phyloP scores from a whole-genome alignment of 1,140 invertebrate species.

The Mya arenaria region DNA sequence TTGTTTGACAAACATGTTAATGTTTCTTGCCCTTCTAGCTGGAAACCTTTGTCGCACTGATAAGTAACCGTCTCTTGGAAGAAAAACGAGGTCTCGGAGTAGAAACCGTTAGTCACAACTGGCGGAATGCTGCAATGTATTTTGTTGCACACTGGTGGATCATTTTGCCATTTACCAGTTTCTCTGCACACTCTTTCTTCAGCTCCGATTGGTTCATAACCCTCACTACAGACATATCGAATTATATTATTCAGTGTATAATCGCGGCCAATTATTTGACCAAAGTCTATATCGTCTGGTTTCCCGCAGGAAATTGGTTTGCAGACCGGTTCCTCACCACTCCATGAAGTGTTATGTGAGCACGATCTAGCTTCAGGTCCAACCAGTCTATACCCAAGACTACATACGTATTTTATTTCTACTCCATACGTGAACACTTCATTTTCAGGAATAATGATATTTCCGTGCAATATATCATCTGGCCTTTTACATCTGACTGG shows the following conservation, averaged over 20 bases:
- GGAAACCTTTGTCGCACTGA: constrained; percentile 89
- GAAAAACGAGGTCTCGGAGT: constrained; percentile 50
- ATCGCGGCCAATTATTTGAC: constrained; percentile 66
- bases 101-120: constrained; percentile 69
- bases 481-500: constrained; percentile 80
- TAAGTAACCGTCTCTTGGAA: constrained; percentile 84
- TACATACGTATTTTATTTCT: constrained; percentile 82
- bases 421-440: constrained; percentile 82
- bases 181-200: constrained; percentile 74
- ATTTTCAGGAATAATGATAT: constrained; percentile 70
- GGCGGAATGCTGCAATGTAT: constrained; percentile 65
- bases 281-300: constrained; percentile 61
- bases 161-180: constrained; percentile 78
- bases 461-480: constrained; percentile 83
- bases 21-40: constrained; percentile 88
- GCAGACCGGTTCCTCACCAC: constrained; percentile 89
- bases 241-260: constrained; percentile 84
- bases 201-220: constrained; percentile 79
- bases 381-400: constrained; percentile 78
- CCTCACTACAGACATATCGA: constrained; percentile 78
- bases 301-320: constrained; percentile 80
- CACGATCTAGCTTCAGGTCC: constrained; percentile 86
- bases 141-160: constrained; percentile 75
- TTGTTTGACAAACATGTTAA: constrained; percentile 90
- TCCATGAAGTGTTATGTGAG: constrained; percentile 94